A percentile compares a stretch with the other conserved stretches of the same genome.
Evolutionary conservation across 1,140 invertebrate species (phyloP).

Genomic region (Homalodisca vitripennis): DNA sequence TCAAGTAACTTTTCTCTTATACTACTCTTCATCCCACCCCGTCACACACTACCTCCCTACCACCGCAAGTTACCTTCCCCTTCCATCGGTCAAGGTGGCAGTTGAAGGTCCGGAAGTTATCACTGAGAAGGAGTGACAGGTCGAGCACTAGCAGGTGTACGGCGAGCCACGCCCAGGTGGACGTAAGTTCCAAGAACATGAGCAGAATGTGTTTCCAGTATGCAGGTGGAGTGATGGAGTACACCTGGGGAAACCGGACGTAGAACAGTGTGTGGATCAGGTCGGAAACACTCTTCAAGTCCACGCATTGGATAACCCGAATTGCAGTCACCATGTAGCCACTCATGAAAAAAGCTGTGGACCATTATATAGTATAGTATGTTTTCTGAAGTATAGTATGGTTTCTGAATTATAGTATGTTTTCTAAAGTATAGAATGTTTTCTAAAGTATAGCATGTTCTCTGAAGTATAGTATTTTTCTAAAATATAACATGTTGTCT

Average conservation of each 20-base stretch:
- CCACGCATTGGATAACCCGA: neutral
- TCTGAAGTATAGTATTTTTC: neutral
- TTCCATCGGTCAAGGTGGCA: neutral
- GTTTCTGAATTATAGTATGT: neutral
- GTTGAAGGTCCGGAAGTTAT: neutral
- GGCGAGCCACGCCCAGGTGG: neutral
- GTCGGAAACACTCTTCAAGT: neutral
- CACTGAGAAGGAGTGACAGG: neutral
- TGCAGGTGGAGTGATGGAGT: neutral
- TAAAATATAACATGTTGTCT: neutral
- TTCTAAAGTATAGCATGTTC: neutral
- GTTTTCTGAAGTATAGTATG: neutral
- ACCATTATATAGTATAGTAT: no score
- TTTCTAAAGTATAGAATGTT: neutral
- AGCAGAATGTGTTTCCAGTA: neutral
- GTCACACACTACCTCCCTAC: no score
- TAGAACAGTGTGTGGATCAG: neutral
- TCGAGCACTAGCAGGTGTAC: neutral
- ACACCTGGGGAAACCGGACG: neutral
- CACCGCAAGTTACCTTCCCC: neutral
- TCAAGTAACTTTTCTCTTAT: no score
- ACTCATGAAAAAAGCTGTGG: neutral
- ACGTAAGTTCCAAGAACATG: neutral
- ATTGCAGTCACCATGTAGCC: neutral
- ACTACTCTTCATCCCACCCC: no score